phyloP scores from a whole-genome alignment of 92 coral and sea anemone species.

The Parazoanthus swiftii region DNA sequence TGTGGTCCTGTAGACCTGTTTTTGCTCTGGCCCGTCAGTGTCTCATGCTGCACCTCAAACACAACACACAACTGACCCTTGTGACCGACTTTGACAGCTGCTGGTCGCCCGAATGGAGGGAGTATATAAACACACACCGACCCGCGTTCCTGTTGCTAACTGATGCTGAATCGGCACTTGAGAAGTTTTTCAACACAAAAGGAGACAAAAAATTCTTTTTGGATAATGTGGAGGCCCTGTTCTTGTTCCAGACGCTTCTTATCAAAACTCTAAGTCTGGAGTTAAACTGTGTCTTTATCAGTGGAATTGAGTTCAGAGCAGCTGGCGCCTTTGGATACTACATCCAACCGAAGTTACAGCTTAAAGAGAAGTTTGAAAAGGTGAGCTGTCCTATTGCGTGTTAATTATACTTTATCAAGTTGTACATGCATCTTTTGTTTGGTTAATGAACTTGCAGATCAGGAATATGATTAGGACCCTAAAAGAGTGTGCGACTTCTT shows the following conservation, averaged over 20 bases:
- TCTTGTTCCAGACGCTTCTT: slow-evolving; percentile 25
- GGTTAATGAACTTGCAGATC: neutral
- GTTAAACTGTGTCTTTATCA: slow-evolving; percentile 30
- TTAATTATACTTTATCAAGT: neutral
- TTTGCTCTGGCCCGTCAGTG: slow-evolving; percentile 35
- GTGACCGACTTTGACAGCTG: slow-evolving; percentile 19
- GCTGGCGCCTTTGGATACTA: slow-evolving; percentile 22
- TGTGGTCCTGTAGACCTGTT: slow-evolving; percentile 15
- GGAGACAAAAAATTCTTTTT: neutral
- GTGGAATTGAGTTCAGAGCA: slow-evolving; percentile 27
- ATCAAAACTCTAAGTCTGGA: neutral
- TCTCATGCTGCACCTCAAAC: slow-evolving; percentile 5
- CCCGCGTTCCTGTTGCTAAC: slow-evolving; percentile 21
- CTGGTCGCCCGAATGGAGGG: slow-evolving; percentile 32
- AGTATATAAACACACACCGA: slow-evolving; percentile 21
- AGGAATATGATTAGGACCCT: neutral
- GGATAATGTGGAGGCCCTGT: neutral
- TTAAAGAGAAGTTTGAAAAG: neutral
- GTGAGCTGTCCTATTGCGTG: neutral
- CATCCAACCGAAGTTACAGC: neutral
- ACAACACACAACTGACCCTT: slow-evolving; percentile 31
- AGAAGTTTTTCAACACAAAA: neutral
- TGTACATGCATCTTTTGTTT: neutral
- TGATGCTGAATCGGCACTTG: neutral
- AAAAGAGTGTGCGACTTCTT: too few species aligned